Evolutionary conservation across 2,797 vertebrate species (phyloP).

Genomic region (Crenichthys baileyi): DNA sequence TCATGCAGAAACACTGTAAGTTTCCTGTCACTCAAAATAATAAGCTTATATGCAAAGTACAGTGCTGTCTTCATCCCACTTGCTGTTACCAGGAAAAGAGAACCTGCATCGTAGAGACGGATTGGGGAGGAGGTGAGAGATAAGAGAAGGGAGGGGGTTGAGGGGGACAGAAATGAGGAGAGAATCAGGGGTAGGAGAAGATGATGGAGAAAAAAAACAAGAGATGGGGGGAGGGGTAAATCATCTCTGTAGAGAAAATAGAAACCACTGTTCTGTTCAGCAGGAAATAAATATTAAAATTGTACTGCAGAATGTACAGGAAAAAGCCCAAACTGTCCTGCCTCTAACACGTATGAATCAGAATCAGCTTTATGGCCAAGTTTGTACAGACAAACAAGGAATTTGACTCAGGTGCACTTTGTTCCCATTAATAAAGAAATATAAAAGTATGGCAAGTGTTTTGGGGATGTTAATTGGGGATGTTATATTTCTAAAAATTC

Average conservation of each 20-base stretch:
- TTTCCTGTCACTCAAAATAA: constrained; percentile 57
- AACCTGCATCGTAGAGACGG: constrained; percentile 36
- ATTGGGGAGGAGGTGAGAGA: constrained; percentile 18
- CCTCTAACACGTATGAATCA: neutral
- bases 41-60: constrained; percentile 55
- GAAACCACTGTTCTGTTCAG: constrained; percentile 44
- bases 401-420: too few relatives aligned
- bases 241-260: constrained; percentile 47
- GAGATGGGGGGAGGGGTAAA: constrained; percentile 10
- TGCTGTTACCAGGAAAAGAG: constrained; percentile 29
- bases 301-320: constrained; percentile 18
- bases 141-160: constrained; percentile 9
- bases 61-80: constrained; percentile 35
- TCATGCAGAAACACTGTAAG: constrained; percentile 31
- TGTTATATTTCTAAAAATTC: neutral
- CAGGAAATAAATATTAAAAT: constrained; percentile 58
- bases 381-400: too few relatives aligned
- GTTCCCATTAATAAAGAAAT: too few relatives aligned
- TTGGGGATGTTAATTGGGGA: neutral
- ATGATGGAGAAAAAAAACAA: constrained; percentile 2
- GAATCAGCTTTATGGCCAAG: too few relatives aligned
- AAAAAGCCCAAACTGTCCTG: constrained; percentile 23
- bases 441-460: neutral
- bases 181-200: constrained; percentile 9
- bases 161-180: constrained; percentile 5